These are phyloP conservation scores for Odobenus rosmarus DNA, from an alignment of 2,113 vertebrate species.

Conservation along the genomic window DNA sequence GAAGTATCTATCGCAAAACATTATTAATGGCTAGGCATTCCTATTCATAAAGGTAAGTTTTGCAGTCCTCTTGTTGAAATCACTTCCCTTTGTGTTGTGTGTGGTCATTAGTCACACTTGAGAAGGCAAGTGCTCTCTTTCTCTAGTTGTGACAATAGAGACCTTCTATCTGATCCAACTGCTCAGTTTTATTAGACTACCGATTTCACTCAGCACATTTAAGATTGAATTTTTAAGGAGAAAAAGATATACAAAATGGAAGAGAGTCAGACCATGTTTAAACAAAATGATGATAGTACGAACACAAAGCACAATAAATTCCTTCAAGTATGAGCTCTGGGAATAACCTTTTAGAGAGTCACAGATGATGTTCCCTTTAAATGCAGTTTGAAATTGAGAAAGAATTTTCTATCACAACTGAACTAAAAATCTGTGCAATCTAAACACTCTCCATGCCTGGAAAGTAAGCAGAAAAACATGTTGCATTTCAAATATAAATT, in stretches of 20 bases:
- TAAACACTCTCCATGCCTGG: background rate
- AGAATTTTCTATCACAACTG: background rate
- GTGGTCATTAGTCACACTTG: background rate
- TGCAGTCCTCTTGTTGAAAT: background rate
- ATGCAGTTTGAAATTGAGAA: constrained; percentile 17
- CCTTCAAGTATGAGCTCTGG: background rate
- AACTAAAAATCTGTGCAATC: background rate
- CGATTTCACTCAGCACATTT: constrained; percentile 26
- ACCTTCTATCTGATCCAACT: background rate
- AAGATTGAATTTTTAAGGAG: constrained; percentile 33
- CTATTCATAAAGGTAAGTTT: background rate
- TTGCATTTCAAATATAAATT: background rate
- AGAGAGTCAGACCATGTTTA: background rate
- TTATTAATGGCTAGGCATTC: background rate
- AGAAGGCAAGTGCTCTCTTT: background rate
- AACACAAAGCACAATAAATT: constrained; percentile 19
- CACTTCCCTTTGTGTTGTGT: background rate
- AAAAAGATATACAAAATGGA: background rate
- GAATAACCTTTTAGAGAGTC: background rate
- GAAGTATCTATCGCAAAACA: background rate
- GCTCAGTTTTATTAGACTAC: background rate
- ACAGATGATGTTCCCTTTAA: background rate
- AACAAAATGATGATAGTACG: background rate
- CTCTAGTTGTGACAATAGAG: background rate
- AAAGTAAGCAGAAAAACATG: background rate